Base-by-base conservation (phyloP, 1,140 invertebrate species). In the Drosophila sp. region DNA sequence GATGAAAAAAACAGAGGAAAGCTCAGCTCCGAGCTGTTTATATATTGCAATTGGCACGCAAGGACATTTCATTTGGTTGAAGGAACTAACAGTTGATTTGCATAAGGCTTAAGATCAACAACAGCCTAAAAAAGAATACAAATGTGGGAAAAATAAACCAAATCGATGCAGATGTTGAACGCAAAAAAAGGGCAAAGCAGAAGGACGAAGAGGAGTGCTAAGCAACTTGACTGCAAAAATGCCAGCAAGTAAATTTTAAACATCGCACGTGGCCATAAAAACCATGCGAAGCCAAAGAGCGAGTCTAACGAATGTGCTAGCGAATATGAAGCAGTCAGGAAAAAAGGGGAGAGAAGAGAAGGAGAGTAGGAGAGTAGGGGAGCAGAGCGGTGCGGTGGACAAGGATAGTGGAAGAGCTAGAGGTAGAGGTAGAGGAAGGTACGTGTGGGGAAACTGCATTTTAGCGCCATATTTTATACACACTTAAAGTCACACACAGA, bases 381-480 rank as follows among this genome's bases (percentile, higher is more conserved):
- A 27, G 41, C 14, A 18, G 18, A 16, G 45, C 56, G 41, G 41
- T 27, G 21, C n/a, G n/a, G n/a, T n/a, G n/a, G n/a, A n/a, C n/a
- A n/a, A n/a, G n/a, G n/a, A n/a, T n/a, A n/a, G n/a, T n/a, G n/a
- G n/a, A n/a, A n/a, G n/a, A n/a, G n/a, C n/a, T n/a, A n/a, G n/a
- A n/a, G n/a, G n/a, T n/a, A n/a, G n/a, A n/a, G 27, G 40, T 11
- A 40, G 54, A 50, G 51, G 45, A 46, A 71, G 64, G 45, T 54
- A 36, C 51, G 65, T 63, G 71, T 62, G 63, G 27, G 50, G 71
- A 50, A 72, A 89, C 75, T 87, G 82, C 83, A 87, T 89, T 87
- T 87, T 83, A 82, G 83, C 79, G 82, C 83, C 76, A 87, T 87
- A 87, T 87, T 87, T 87, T 87, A 87, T 87, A 81, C 83, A 87